Evolutionary conservation across 2,888 invertebrate species (phyloP).

Genomic region (Drosophila anceps): DNA sequence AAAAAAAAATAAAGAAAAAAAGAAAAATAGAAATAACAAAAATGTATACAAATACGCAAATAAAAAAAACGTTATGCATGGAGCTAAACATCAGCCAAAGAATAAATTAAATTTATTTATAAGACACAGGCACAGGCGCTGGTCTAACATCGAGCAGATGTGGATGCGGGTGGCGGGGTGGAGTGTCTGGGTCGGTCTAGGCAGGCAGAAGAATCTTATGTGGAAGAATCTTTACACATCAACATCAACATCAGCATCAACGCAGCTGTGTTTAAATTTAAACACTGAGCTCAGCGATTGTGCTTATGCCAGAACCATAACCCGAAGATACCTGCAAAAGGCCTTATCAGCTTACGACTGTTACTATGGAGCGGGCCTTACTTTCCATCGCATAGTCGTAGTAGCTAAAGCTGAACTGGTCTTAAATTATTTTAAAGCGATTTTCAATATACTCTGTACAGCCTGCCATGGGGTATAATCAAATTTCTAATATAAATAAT

Average conservation of each 20-base stretch:
- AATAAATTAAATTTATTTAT: conserved; percentile 75
- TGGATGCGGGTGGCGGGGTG: not conserved
- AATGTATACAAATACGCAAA: conserved; percentile 58
- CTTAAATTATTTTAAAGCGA: conserved; percentile 42
- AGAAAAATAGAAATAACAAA: conserved; percentile 47
- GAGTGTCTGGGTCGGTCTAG: not conserved
- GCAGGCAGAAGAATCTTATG: conserved; percentile 35
- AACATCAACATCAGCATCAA: conserved; percentile 10
- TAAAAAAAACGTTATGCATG: conserved; percentile 63
- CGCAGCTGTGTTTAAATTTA: conserved; percentile 68
- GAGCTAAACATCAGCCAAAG: conserved; percentile 69
- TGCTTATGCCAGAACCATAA: conserved; percentile 43
- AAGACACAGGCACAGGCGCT: conserved; percentile 33
- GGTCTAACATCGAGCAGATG: conserved; percentile 10
- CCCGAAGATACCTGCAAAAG: conserved; percentile 33
- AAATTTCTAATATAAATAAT: not conserved
- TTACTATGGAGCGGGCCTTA: conserved; percentile 24
- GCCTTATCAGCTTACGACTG: conserved; percentile 59
- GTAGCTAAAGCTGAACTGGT: conserved; percentile 36
- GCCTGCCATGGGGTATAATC: not conserved
- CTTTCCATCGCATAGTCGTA: conserved; percentile 25
- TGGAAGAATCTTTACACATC: conserved; percentile 52
- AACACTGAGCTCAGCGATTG: conserved; percentile 72
- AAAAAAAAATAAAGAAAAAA: conserved; percentile 6
- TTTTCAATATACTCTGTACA: conserved; percentile 3